Conservation (phyloP, 2,888 invertebrate species). For the Drosophila acutilabella region DNA sequence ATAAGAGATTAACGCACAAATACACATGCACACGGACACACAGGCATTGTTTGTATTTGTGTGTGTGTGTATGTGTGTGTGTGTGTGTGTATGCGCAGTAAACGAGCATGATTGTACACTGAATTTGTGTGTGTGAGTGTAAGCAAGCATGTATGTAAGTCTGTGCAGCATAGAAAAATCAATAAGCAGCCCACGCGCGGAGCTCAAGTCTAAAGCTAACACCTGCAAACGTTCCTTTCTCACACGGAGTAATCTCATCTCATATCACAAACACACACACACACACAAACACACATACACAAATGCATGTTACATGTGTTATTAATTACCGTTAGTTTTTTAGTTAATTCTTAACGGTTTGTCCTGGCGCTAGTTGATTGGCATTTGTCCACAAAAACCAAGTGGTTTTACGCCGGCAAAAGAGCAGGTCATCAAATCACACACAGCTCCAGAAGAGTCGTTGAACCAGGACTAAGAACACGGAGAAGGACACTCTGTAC, state of each 20-base stretch:
- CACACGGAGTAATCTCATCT: slow-evolving; percentile 42
- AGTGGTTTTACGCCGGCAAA: not conserved
- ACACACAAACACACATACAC: slow-evolving; percentile 6
- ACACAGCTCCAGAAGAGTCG: not conserved
- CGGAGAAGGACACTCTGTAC: slow-evolving; percentile 9
- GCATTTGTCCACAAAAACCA: slow-evolving; percentile 2
- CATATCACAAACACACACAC: slow-evolving; percentile 20
- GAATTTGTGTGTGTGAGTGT: slow-evolving; percentile 2
- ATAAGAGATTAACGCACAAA: slow-evolving; percentile 71
- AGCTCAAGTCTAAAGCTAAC: slow-evolving; percentile 19
- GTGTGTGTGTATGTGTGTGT: not conserved
- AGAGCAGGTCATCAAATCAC: not conserved
- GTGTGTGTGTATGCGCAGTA: slow-evolving; percentile 10
- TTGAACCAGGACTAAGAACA: not conserved
- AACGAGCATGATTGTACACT: slow-evolving; percentile 2
- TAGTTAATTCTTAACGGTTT: slow-evolving; percentile 1
- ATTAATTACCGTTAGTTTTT: slow-evolving; percentile 50
- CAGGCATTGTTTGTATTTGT: not conserved
- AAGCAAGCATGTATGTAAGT: slow-evolving; percentile 15
- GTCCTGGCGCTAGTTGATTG: not conserved
- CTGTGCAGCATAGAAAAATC: slow-evolving; percentile 60
- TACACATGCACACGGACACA: slow-evolving; percentile 7
- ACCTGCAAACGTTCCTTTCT: slow-evolving; percentile 29
- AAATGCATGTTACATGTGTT: slow-evolving; percentile 5
- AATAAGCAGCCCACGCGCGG: slow-evolving; percentile 44